A percentile compares a stretch with the other conserved stretches of the same genome.
phyloP scores from a whole-genome alignment of 1,140 invertebrate genomes.

The Octopus bimaculoides region DNA sequence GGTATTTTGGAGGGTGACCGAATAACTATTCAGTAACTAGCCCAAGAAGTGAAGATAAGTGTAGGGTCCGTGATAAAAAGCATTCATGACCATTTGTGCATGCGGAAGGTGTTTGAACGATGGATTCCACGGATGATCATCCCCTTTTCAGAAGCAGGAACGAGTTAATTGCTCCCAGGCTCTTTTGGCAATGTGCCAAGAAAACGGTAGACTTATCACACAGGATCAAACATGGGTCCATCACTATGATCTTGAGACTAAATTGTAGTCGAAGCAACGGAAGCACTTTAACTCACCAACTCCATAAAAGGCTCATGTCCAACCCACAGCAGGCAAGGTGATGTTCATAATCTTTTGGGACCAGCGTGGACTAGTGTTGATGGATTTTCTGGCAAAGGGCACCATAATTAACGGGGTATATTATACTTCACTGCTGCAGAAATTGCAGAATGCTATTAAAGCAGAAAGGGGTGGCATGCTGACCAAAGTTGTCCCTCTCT shows the following conservation, averaged over 20 bases:
- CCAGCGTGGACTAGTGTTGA: background rate
- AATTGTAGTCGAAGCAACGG: background rate
- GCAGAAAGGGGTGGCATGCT: background rate
- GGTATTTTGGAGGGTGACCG: background rate
- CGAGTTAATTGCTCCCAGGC: background rate
- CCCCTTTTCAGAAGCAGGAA: slow-evolving; percentile 3
- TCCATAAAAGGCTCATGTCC: background rate
- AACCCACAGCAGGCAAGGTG: background rate
- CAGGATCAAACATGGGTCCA: slow-evolving; percentile 3
- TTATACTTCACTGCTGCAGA: slow-evolving; percentile 3
- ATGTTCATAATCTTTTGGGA: slow-evolving; percentile 7
- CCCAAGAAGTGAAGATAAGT: background rate
- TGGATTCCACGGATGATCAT: background rate
- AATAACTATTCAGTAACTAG: slow-evolving; percentile 1
- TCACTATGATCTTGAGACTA: slow-evolving; percentile 4
- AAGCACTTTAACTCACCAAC: background rate
- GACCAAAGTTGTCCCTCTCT: background rate
- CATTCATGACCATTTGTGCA: slow-evolving; percentile 7
- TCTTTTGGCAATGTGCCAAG: slow-evolving; percentile 4
- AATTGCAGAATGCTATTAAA: slow-evolving; percentile 4
- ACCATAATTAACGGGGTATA: slow-evolving; percentile 4
- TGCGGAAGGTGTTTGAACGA: background rate
- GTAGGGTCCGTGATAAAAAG: slow-evolving; percentile 1
- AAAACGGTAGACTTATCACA: slow-evolving; percentile 4
- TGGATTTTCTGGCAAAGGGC: slow-evolving; percentile 6